Evolutionary conservation across 1,140 invertebrate genomes (phyloP), one percentile per base, ranked within the genome.

Genomic region (Meteorus sp.): DNA sequence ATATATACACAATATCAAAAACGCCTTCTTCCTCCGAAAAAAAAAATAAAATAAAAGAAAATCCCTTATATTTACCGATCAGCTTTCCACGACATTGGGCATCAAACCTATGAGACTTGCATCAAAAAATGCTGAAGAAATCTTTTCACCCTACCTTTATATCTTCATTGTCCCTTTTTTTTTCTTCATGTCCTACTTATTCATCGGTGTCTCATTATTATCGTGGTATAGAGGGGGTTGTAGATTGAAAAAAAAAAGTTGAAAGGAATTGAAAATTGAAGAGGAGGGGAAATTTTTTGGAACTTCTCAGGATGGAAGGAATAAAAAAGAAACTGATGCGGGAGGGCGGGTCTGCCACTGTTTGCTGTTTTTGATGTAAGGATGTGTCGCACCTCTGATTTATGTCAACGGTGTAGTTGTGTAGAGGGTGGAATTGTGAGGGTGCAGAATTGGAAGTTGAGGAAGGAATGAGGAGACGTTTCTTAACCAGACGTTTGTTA

Each of bases 321-420:
- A 44, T 13, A 19, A 33, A 1, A 11, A n/a, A 54, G 43, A 56
- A 56, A 39, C 53, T 57, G 37, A 63, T 63, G 61, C 59, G 55
- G 59, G 55, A 41, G 61, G 59, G 62, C 62, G 62, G 62, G 58
- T 59, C 59, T 47, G 33, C 37, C 48, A 52, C 58, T 60, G 55
- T 64, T 64, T 58, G 59, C 58, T 48, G 60, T 53, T 64, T 55
- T 39, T 8, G n/a, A 44, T 44, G 50, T 31, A 51, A 15, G 15
- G 33, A 47, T 57, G 44, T 47, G 13, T 47, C 27, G 11, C 37
- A 35, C 50, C 47, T 41, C 39, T 62, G 61, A 62, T 62, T 62
- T 62, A 62, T 62, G 56, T 62, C 56, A 25, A 41, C 27, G 47
- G 23, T 39, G 51, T 1, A 53, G 15, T 8, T 13, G 17, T 33